Percentiles rank a stretch among this genome's conserved stretches.
Conservation (phyloP, 2,888 invertebrate genomes). For the Eristalinus aeneus region DNA sequence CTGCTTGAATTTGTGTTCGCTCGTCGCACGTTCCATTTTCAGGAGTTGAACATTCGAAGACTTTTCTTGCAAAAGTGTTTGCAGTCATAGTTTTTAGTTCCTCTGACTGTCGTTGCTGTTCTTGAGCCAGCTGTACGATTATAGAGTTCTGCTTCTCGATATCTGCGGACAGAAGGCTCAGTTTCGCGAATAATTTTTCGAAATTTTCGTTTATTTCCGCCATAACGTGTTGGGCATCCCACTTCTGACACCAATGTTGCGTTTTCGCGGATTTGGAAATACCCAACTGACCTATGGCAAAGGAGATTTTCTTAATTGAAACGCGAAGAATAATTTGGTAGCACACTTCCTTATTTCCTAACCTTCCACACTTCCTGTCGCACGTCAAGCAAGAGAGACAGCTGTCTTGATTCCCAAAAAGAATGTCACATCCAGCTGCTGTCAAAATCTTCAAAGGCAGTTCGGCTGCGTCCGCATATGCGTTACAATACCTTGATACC, state of each 20-base stretch:
- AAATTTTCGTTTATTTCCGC: constrained; percentile 13
- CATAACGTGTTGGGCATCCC: constrained; percentile 10
- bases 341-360: too few species aligned
- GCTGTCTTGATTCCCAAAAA: background rate
- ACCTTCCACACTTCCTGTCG: too few species aligned
- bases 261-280: background rate
- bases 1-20: background rate
- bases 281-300: too few species aligned
- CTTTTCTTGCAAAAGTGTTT: constrained; percentile 4
- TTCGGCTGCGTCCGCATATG: too few species aligned
- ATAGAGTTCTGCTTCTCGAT: too few species aligned
- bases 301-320: too few species aligned
- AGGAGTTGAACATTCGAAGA: constrained; percentile 7
- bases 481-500: too few species aligned
- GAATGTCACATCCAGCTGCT: background rate
- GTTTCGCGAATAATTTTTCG: background rate
- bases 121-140: too few species aligned
- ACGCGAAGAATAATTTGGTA: too few species aligned
- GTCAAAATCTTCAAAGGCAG: background rate
- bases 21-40: background rate
- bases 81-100: constrained; percentile 2
- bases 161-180: constrained; percentile 3
- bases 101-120: background rate
- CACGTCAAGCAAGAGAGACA: too few species aligned
- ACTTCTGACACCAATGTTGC: constrained; percentile 39